Evolutionary conservation across 2,888 invertebrate species (phyloP), one percentile per base, ranked within the genome.

Genomic region (Luffia ferchaultella): DNA sequence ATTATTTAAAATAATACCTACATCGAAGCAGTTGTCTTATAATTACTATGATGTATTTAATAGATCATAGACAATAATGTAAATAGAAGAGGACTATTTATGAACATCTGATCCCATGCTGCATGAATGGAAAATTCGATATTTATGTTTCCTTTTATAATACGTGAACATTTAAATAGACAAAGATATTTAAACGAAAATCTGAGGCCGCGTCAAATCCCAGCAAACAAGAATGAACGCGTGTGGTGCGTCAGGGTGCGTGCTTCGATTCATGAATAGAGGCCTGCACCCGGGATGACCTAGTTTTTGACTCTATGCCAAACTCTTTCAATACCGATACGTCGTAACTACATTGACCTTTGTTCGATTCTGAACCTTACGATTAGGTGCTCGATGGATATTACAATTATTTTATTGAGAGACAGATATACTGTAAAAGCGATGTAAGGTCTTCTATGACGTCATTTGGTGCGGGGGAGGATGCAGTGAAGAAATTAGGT

Each of bases 281-380:
- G 78, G 84, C 85, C 85, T 88, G 88, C 86, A 87, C 85, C 87
- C 87, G 85, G 83, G 77, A 77, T 85, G 88, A 87, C 88, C 88
- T 78, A 89, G 76, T 87, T 89, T 86, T 79, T 76, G 85, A 85
- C 83, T 73, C 69, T 58, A 70, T 71, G 59, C 61, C 62, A 42
- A 49, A 41, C 42, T 19, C 2, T 9, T 45, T 15, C 56, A 58
- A 42, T 54, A 56, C 53, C 53, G 48, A 55, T 72, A 64, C 56
- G 67, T 41, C 61, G 48, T 58, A 77, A 66, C 54, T 49, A 50
- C 55, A 61, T 42, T 2, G 18, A 1, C 2, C 41, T 16, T 50
- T 55, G 51, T 50, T 56, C 3, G 43, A 55, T 20, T 16, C 9
- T 3, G 45, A 18, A 16, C 15, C 18, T 9, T 15, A 18, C 17